Base-by-base conservation (phyloP, 2,888 invertebrate species). In the Rambutsinella grinnellia region DNA sequence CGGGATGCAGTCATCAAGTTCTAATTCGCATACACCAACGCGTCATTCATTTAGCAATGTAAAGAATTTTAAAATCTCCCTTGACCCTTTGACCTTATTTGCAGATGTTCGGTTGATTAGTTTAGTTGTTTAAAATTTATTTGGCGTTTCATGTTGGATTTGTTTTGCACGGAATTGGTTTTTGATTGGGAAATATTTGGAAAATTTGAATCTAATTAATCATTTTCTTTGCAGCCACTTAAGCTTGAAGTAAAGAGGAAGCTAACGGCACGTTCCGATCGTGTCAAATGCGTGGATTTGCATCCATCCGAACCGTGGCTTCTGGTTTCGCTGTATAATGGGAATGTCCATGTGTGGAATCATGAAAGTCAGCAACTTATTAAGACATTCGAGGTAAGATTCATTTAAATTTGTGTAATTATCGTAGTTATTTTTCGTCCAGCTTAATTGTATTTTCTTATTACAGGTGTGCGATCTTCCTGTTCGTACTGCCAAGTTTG, bases 271-370 rank as follows among this genome's bases (percentile, higher is more conserved):
- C 92, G 99, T 83, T 99, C 99, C 8, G 99, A 99, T 88, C 92
- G 99, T 83, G 99, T 99, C 62, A 99, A 99, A 89, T 95, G 95
- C 87, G 96, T 97, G 13, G 99, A 99, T 87, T 91, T 99, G 83
- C 99, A 99, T 87, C 98, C 99, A 0, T 91, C 93, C 49, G 99
- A 99, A 87, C 97, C 98, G 82, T 99, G 99, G 99, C 95, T 99
- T 91, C 90, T 99, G 65, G 98, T 97, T 85, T 96, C 97, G 47
- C 89, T 99, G 36, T 99, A 99, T 90, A 98, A 97, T 88, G 99
- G 99, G 84, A 96, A 99, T 88, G 97, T 99, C 84, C 98, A 99
- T 90, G 95, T 99, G 85, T 99, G 99, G 98, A 99, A 99, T 87
- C 94, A 96, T 88, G 99, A 99, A 87, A 95, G 94, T 78, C 98